A percentile compares a stretch with the other conserved stretches of the same genome.
Evolutionary conservation across 2,888 invertebrate genomes (phyloP).

Genomic region (Fabriciana adippe): DNA sequence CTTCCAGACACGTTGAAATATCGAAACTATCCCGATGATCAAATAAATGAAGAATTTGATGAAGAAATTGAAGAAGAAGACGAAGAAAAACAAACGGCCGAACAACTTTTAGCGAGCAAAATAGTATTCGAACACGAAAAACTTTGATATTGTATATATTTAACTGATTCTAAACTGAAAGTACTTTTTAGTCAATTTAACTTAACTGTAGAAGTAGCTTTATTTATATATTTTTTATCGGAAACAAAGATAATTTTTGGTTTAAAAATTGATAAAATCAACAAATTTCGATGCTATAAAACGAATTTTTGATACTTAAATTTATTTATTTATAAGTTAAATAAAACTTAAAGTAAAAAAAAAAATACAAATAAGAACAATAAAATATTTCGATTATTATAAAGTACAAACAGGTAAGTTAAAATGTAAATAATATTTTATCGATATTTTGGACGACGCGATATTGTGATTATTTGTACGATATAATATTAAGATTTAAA

Average conservation of each 20-base stretch:
- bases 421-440: slow-evolving; percentile 3
- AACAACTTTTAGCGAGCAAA: slow-evolving; percentile 24
- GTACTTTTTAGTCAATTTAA: too few species aligned
- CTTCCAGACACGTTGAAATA: slow-evolving; percentile 36
- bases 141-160: slow-evolving; percentile 14
- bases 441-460: not conserved
- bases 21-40: slow-evolving; percentile 6
- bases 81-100: slow-evolving; percentile 13
- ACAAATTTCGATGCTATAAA: too few species aligned
- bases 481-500: too few species aligned
- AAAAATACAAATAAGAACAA: too few species aligned
- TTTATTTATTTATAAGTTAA: too few species aligned
- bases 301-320: too few species aligned
- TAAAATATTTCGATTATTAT: not conserved
- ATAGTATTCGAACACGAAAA: slow-evolving; percentile 32
- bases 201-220: too few species aligned
- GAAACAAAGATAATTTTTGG: too few species aligned
- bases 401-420: not conserved
- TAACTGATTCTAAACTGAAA: not conserved
- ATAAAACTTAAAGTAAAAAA: too few species aligned
- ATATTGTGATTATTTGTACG: not conserved
- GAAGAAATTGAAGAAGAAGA: slow-evolving; percentile 28
- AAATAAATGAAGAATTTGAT: slow-evolving; percentile 17
- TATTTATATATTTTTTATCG: too few species aligned
- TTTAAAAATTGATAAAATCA: too few species aligned